These are phyloP conservation scores for Sminthurides aquaticus DNA, from an alignment of 2,888 invertebrate species.

Conservation along the genomic window DNA sequence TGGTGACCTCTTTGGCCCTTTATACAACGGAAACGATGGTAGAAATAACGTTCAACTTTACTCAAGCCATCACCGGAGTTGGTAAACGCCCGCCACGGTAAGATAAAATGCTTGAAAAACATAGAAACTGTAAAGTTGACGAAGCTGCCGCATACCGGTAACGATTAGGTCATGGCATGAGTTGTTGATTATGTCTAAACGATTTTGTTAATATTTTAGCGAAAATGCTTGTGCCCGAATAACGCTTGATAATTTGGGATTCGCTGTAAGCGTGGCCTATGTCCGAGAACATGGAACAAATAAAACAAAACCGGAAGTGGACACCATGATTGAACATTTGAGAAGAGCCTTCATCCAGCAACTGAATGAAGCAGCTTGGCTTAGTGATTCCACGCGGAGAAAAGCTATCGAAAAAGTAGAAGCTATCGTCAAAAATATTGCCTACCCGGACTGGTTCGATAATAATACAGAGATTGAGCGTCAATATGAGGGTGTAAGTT, in stretches of 20 bases:
- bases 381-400: constrained; percentile 63
- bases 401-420: constrained; percentile 61
- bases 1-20: not conserved
- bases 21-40: not conserved
- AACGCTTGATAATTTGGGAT: too few species aligned
- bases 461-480: constrained; percentile 59
- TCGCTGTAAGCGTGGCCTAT: too few species aligned
- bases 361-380: constrained; percentile 66
- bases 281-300: too few species aligned
- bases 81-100: not conserved
- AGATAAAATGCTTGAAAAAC: too few species aligned
- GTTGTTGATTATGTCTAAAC: too few species aligned
- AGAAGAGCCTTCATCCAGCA: constrained; percentile 64
- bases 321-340: constrained; percentile 69
- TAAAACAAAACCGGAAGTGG: too few species aligned
- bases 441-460: constrained; percentile 72
- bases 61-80: not conserved
- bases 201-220: too few species aligned
- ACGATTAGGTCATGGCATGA: too few species aligned
- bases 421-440: constrained; percentile 67
- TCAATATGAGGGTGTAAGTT: constrained; percentile 56
- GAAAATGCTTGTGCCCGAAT: too few species aligned
- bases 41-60: not conserved
- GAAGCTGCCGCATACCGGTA: too few species aligned
- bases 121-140: too few species aligned